Conservation (phyloP, 2,113 vertebrate genomes). For the Dicentrarchus labrax region DNA sequence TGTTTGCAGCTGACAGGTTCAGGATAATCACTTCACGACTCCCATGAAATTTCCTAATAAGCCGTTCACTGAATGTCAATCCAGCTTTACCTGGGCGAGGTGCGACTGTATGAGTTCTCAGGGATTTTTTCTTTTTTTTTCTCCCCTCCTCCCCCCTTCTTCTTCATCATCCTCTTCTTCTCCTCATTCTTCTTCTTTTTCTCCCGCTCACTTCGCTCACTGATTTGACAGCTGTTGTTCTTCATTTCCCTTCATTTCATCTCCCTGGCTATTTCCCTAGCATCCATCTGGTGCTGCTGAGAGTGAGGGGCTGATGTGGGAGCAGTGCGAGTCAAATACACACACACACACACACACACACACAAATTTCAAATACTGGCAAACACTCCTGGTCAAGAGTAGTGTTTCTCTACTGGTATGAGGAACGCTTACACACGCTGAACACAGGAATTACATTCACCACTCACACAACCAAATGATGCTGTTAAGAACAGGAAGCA, state of each 20-base stretch:
- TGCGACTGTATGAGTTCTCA: conserved; percentile 12
- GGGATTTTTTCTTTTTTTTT: neutral
- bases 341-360: neutral
- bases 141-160: fast-evolving
- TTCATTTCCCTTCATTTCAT: no score
- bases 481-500: conserved; percentile 2
- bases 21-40: conserved; percentile 71
- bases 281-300: conserved; percentile 67
- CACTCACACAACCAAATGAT: neutral
- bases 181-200: neutral
- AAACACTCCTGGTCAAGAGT: conserved; percentile 21
- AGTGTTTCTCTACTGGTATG: neutral
- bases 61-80: conserved; percentile 63
- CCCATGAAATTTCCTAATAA: conserved; percentile 72
- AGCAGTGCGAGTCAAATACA: conserved; percentile 1
- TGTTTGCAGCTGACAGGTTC: conserved; percentile 73
- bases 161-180: no score
- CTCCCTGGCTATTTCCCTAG: conserved; percentile 63
- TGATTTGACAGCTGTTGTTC: conserved; percentile 69
- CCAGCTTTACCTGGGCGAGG: conserved; percentile 58
- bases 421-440: neutral
- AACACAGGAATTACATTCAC: neutral
- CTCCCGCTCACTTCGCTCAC: conserved; percentile 10
- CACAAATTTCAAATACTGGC: conserved; percentile 13
- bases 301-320: conserved; percentile 45